Conservation (phyloP, 2,888 invertebrate genomes). For the Pollenia angustigena region DNA sequence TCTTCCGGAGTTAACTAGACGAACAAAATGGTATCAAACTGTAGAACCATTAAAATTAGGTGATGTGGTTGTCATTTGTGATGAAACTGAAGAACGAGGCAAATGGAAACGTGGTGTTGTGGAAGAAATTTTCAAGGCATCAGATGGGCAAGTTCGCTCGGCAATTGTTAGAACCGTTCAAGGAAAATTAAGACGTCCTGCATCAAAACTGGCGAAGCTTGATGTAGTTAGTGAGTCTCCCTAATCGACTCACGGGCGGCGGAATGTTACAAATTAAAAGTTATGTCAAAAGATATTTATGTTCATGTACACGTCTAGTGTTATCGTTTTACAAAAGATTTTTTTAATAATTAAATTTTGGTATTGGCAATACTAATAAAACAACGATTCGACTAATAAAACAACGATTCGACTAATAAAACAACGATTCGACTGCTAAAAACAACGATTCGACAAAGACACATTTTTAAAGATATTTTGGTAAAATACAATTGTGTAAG, state of each 20-base stretch:
- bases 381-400: too few species aligned
- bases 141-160: slow-evolving; percentile 75
- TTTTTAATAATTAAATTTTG: too few species aligned
- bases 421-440: too few species aligned
- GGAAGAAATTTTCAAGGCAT: slow-evolving; percentile 65
- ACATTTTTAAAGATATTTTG: too few species aligned
- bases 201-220: slow-evolving; percentile 75
- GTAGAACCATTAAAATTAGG: slow-evolving; percentile 35
- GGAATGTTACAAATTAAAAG: slow-evolving; percentile 18
- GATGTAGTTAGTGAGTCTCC: slow-evolving; percentile 55
- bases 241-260: slow-evolving; percentile 45
- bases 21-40: slow-evolving; percentile 40
- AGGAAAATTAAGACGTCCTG: slow-evolving; percentile 71
- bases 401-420: too few species aligned
- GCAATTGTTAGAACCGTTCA: slow-evolving; percentile 73
- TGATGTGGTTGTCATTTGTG: slow-evolving; percentile 56
- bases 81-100: slow-evolving; percentile 74
- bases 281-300: too few species aligned
- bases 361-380: too few species aligned
- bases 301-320: too few species aligned
- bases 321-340: too few species aligned
- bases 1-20: slow-evolving; percentile 38
- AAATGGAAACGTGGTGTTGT: slow-evolving; percentile 72
- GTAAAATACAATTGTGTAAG: too few species aligned
- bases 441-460: too few species aligned